Conservation (phyloP, 2,888 invertebrate species). For the Drosophila dives region DNA sequence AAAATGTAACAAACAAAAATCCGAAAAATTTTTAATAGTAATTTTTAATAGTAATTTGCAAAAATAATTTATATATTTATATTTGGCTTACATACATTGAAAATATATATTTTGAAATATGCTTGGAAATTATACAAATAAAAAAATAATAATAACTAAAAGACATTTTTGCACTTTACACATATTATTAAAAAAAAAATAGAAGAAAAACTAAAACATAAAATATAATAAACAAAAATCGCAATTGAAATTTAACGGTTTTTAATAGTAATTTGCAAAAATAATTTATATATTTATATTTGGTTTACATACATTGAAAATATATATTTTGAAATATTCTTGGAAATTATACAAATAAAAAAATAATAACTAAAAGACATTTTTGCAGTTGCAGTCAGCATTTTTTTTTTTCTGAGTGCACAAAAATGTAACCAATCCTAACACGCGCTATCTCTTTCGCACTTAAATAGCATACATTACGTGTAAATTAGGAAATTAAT, state of each 20-base stretch:
- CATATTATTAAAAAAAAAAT: background rate
- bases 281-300: background rate
- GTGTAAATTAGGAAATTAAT: constrained; percentile 60
- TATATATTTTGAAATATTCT: background rate
- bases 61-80: background rate
- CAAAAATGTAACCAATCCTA: background rate
- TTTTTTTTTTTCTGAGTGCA: background rate
- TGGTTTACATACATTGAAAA: background rate
- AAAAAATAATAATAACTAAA: too few species aligned
- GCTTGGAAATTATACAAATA: background rate
- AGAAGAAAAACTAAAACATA: too few species aligned
- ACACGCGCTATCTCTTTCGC: constrained; percentile 1
- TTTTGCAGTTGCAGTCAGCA: background rate
- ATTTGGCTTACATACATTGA: background rate
- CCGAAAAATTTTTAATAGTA: background rate
- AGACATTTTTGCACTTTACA: too few species aligned
- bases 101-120: background rate
- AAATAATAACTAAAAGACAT: background rate
- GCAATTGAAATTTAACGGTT: background rate
- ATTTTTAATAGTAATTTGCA: background rate
- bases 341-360: too few species aligned
- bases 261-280: background rate
- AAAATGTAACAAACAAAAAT: background rate
- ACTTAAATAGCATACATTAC: background rate
- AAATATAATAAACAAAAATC: background rate